Evolutionary conservation across 1,140 invertebrate genomes (phyloP), one percentile per base, ranked within the genome.

Genomic region (Xylocopa sonorina): DNA sequence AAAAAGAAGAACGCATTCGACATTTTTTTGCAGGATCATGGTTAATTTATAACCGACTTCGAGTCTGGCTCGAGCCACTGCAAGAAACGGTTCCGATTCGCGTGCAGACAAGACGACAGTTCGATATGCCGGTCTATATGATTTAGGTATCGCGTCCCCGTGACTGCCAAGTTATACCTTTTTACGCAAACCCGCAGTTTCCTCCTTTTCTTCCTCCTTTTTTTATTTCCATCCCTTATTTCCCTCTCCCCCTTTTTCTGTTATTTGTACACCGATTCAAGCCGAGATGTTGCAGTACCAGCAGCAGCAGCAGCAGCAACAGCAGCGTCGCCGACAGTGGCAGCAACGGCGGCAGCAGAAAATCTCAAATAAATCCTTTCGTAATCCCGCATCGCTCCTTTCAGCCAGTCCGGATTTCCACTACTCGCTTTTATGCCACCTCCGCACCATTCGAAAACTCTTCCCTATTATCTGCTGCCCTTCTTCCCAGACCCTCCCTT

Each of bases 351-450:
- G 46, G 64, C 64, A 68, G 64, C 86, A 87, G 90, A 91, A 93
- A 92, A 92, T 92, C 90, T 92, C 90, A 89, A 91, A 92, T 92
- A 93, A 93, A 93, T 93, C 92, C 92, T 88, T 89, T 87, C 87
- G 90, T 92, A 92, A 92, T 92, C 91, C 90, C 79, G 85, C 92
- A 89, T 90, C 90, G 89, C 86, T 91, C 88, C 90, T 92, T 91
- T 92, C 91, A 91, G 88, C 87, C 83, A 86, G 82, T 85, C 88
- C 87, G 90, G 90, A 92, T 92, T 92, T 92, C 72, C 87, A 88
- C 87, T 87, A 87, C 85, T 87, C 86, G 87, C 90, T 92, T 89
- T 89, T 91, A 86, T 90, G 82, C 84, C 86, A 86, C 81, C 81
- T 86, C 80, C 86, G 67, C 51, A 58, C 67, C 53, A 83, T 78